Conservation (phyloP, 2,888 invertebrate species). For the Acanthosoma haemorrhoidale region DNA sequence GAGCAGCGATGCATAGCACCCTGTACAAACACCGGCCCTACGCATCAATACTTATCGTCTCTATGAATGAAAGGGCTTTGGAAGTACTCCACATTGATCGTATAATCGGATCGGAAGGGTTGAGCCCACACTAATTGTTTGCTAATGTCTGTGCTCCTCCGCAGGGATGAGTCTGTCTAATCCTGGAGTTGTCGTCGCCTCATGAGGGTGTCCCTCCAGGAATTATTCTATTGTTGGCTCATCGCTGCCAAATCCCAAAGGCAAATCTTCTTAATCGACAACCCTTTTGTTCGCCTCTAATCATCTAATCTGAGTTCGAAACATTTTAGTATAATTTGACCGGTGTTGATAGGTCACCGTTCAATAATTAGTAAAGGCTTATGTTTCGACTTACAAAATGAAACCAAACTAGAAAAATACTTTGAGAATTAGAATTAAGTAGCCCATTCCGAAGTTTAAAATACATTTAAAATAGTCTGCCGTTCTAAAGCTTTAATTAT, state of each 20-base stretch:
- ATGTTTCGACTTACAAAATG: no score
- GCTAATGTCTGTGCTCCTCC: not conserved
- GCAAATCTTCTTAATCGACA: not conserved
- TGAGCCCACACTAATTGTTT: slow-evolving; percentile 15
- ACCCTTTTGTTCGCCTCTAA: no score
- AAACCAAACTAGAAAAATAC: no score
- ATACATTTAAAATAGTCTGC: no score
- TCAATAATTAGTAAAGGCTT: no score
- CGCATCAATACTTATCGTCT: not conserved
- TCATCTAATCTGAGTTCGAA: no score
- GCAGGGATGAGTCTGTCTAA: not conserved
- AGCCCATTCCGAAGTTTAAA: no score
- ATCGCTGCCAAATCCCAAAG: not conserved
- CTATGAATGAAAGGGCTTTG: no score
- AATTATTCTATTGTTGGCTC: no score
- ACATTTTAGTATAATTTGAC: no score
- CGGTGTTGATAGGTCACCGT: no score
- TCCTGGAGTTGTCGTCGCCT: not conserved
- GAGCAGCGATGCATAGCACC: not conserved
- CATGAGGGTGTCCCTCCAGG: not conserved
- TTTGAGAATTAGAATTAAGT: no score
- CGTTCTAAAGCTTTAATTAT: not conserved
- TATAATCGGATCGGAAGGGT: slow-evolving; percentile 22
- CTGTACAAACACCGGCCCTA: not conserved
- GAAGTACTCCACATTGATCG: slow-evolving; percentile 1